These are phyloP conservation scores for Brachyrhaphis roseni DNA, from an alignment of 2,797 vertebrate genomes.

Conservation along the genomic window DNA sequence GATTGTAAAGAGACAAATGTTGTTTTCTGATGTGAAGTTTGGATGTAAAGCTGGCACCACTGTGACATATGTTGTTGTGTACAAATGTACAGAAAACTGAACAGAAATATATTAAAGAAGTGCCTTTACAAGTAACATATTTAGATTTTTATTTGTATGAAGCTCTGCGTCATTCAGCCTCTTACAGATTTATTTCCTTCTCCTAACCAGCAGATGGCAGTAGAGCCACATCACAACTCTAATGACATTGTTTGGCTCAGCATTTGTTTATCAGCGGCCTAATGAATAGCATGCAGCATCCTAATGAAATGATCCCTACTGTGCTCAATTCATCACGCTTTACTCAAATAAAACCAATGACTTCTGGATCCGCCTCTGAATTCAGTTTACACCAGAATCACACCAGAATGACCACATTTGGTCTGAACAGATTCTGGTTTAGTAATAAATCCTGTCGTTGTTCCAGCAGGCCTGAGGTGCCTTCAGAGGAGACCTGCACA, in stretches of 20 bases:
- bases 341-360: not conserved
- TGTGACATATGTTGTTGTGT: slow-evolving; percentile 64
- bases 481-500: not conserved
- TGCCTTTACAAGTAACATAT: slow-evolving; percentile 77
- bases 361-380: not conserved
- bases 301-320: slow-evolving; percentile 48
- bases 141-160: not conserved
- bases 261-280: slow-evolving; percentile 51
- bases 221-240: slow-evolving; percentile 5
- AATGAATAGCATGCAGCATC: slow-evolving; percentile 48
- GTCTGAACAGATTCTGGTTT: not conserved
- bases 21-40: slow-evolving; percentile 79
- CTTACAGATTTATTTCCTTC: not conserved
- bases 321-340: slow-evolving; percentile 6
- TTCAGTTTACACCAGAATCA: not conserved
- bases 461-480: not conserved
- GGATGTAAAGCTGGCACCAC: slow-evolving; percentile 84
- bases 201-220: slow-evolving; percentile 57
- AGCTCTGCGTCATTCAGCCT: not conserved
- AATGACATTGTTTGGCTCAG: not conserved
- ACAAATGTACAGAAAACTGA: slow-evolving; percentile 90
- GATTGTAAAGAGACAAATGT: slow-evolving; percentile 74
- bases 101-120: slow-evolving; percentile 84
- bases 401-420: not conserved
- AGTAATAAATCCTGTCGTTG: not conserved